Conservation (phyloP, 2,888 invertebrate genomes). For the Eristalis arbustorum region DNA sequence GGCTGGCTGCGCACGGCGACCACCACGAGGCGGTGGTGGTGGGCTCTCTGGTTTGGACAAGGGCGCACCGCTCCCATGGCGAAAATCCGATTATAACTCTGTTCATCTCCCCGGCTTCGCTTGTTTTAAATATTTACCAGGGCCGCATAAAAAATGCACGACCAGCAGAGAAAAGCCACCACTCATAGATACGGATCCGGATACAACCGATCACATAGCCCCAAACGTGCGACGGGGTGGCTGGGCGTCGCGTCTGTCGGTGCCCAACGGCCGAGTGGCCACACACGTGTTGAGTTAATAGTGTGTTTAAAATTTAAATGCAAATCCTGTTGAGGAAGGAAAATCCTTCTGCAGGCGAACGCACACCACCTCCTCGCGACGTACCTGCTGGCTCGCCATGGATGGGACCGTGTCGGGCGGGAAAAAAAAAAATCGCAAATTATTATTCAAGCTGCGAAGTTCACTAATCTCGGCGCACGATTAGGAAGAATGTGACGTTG, state of each 20-base stretch:
- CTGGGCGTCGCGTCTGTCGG: not conserved
- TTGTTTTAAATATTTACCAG: conserved; percentile 63
- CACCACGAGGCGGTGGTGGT: not conserved
- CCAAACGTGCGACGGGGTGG: not conserved
- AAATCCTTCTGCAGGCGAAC: not conserved
- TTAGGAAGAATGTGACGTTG: conserved; percentile 43
- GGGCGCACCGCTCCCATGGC: conserved; percentile 1
- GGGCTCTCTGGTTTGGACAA: conserved; percentile 17
- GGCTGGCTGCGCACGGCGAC: not conserved
- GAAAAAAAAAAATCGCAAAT: conserved; percentile 17
- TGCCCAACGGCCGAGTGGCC: not conserved
- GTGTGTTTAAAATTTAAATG: conserved; percentile 66
- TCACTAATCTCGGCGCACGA: conserved; percentile 60
- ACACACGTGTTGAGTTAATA: conserved; percentile 68
- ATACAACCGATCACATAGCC: conserved; percentile 5
- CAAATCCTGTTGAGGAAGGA: conserved; percentile 50
- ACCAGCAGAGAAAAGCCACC: conserved; percentile 22
- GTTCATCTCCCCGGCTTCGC: conserved; percentile 44
- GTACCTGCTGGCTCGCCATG: not conserved
- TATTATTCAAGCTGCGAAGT: conserved; percentile 59
- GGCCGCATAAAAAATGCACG: conserved; percentile 48
- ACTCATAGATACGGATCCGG: not conserved
- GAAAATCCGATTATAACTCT: conserved; percentile 66
- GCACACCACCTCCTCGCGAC: no score
- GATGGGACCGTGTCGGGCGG: not conserved